Evolutionary conservation across 2,113 vertebrate genomes (phyloP).

Genomic region (Genyomyrus donnyi): DNA sequence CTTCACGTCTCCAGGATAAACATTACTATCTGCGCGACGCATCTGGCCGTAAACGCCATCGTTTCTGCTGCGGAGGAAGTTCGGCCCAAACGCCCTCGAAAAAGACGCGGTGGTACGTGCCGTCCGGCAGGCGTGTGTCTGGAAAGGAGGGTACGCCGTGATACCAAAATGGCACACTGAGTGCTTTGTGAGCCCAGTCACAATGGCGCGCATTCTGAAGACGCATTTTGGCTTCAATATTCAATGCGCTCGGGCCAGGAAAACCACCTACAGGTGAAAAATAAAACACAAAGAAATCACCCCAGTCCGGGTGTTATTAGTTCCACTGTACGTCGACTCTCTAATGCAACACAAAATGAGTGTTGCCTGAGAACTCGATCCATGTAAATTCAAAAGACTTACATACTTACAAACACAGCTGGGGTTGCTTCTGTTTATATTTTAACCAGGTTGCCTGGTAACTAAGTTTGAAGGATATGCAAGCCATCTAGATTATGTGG

Average conservation of each 20-base stretch:
- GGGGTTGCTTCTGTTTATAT: not conserved
- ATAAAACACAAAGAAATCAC: not conserved
- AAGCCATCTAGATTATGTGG: not conserved
- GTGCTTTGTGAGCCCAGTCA: not conserved
- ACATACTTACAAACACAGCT: not conserved
- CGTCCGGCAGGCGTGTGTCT: not conserved
- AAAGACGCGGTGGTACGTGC: not conserved
- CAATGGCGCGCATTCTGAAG: not conserved
- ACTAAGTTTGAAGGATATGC: not conserved
- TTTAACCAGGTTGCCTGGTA: not conserved
- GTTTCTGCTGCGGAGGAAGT: not conserved
- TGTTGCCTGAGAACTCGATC: not conserved
- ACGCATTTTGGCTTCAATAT: not conserved
- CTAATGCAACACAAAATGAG: not conserved
- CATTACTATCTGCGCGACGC: not conserved
- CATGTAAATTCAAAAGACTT: not conserved
- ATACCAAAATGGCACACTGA: not conserved
- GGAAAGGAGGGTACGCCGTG: not conserved
- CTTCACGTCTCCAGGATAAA: not conserved
- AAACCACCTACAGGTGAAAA: not conserved
- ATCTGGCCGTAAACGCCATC: not conserved
- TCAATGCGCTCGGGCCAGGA: not conserved
- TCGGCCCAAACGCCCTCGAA: not conserved
- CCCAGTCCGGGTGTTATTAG: not conserved
- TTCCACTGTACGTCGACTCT: not conserved